These are phyloP conservation scores for Cettia cetti DNA, from an alignment of 2,113 vertebrate genomes.

Conservation along the genomic window DNA sequence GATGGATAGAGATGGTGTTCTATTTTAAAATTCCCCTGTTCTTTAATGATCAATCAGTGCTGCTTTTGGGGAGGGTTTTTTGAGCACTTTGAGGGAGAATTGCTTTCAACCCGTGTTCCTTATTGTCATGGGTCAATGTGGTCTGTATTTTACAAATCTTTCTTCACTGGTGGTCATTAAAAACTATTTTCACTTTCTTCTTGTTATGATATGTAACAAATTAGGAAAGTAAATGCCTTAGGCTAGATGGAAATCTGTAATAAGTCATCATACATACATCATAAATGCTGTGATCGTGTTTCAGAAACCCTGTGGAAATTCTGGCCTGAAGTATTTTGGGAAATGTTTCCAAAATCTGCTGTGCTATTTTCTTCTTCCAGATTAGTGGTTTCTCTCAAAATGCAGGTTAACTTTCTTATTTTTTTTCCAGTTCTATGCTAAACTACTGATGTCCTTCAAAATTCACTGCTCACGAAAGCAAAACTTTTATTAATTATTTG, in stretches of 20 bases:
- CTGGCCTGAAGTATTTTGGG: not conserved
- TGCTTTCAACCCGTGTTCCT: not conserved
- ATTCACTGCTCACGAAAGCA: not conserved
- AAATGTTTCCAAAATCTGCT: not conserved
- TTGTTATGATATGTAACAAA: constrained; percentile 1
- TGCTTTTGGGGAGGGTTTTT: not conserved
- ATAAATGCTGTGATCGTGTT: not conserved
- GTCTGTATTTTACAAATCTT: not conserved
- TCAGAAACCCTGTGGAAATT: constrained; percentile 29
- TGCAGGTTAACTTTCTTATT: not conserved
- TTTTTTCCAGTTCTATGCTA: not conserved
- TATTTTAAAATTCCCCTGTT: not conserved
- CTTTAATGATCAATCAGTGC: not conserved
- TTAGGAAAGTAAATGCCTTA: constrained; percentile 4
- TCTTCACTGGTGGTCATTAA: not conserved
- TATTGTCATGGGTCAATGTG: not conserved
- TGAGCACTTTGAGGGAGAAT: not conserved
- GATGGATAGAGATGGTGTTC: not conserved
- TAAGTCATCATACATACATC: not conserved
- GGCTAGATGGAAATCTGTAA: constrained; percentile 11
- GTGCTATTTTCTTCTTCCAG: constrained; percentile 25
- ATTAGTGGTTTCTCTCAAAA: not conserved
- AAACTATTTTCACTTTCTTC: constrained; percentile 30
- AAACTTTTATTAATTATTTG: not conserved
- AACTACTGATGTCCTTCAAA: not conserved